These are phyloP conservation scores for Drosophila setosimentum DNA, from an alignment of 2,888 invertebrate genomes.

Conservation along the genomic window DNA sequence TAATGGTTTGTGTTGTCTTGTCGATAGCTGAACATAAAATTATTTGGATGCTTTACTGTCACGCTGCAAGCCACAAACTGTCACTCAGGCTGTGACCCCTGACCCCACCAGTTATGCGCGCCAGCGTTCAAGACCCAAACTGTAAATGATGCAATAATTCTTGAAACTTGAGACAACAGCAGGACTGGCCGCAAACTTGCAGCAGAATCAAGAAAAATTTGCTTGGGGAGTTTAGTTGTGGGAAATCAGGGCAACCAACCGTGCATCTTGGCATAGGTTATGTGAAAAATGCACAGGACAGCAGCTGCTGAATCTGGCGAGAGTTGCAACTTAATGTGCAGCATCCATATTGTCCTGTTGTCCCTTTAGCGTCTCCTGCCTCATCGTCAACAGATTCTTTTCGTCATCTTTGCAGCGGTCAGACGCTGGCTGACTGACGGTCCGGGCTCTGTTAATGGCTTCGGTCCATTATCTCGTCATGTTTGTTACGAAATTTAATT, in stretches of 20 bases:
- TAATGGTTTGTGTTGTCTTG: neutral
- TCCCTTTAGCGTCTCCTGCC: neutral
- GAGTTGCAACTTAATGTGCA: conserved; percentile 43
- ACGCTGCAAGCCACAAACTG: conserved; percentile 22
- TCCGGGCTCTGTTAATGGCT: conserved; percentile 81
- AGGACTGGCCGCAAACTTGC: conserved; percentile 11
- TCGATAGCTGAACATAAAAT: neutral
- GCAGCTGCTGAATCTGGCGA: conserved; percentile 24
- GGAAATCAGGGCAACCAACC: conserved; percentile 42
- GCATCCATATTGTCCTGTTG: neutral
- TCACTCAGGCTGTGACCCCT: conserved; percentile 34
- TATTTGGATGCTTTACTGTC: conserved; percentile 32
- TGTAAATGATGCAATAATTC: conserved; percentile 52
- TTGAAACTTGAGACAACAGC: conserved; percentile 40
- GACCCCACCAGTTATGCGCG: neutral
- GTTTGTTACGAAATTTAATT: conserved; percentile 85
- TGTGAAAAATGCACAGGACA: conserved; percentile 56
- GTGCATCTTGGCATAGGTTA: conserved; percentile 47
- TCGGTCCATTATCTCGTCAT: conserved; percentile 85
- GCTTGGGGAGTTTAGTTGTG: conserved; percentile 40
- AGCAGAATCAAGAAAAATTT: conserved; percentile 56
- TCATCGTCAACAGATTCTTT: conserved; percentile 39
- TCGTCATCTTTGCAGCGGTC: conserved; percentile 66
- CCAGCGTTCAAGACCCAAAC: conserved; percentile 7
- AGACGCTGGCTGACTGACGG: conserved; percentile 53